These are phyloP conservation scores for Proisotoma minuta DNA, from an alignment of 2,888 invertebrate species.

Conservation along the genomic window DNA sequence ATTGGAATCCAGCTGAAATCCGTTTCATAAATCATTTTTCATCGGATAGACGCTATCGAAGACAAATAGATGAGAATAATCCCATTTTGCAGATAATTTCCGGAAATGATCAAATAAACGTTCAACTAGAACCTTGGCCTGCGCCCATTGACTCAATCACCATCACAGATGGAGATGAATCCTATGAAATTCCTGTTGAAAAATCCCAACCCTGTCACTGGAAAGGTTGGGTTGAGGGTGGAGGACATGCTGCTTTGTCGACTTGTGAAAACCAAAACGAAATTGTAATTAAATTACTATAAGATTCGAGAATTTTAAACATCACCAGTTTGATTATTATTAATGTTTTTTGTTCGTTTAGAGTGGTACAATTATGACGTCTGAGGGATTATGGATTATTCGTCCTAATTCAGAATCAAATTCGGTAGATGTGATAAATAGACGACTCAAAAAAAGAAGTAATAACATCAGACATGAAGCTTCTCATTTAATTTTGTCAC, in stretches of 20 bases:
- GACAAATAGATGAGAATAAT: not conserved
- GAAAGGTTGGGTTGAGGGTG: not conserved
- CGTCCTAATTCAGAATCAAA: not conserved
- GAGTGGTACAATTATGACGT: too few relatives aligned
- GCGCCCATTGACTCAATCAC: not conserved
- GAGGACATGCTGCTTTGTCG: not conserved
- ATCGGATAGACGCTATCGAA: too few relatives aligned
- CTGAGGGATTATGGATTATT: conserved; percentile 3
- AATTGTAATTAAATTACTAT: too few relatives aligned
- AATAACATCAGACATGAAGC: not conserved
- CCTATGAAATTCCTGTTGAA: not conserved
- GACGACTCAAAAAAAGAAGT: not conserved
- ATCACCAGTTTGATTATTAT: too few relatives aligned
- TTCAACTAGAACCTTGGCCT: not conserved
- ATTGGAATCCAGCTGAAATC: too few relatives aligned
- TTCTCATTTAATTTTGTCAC: not conserved
- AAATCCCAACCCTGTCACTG: not conserved
- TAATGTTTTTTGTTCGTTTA: too few relatives aligned
- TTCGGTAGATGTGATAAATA: not conserved
- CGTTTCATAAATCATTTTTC: too few relatives aligned
- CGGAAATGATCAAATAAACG: not conserved
- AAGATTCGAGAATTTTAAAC: too few relatives aligned
- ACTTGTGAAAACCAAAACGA: not conserved
- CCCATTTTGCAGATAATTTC: not conserved
- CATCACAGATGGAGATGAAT: not conserved